Percentiles rank a stretch among this genome's conserved stretches.
Evolutionary conservation across 1,140 invertebrate genomes (phyloP).

Genomic region (Drosophila tristis): DNA sequence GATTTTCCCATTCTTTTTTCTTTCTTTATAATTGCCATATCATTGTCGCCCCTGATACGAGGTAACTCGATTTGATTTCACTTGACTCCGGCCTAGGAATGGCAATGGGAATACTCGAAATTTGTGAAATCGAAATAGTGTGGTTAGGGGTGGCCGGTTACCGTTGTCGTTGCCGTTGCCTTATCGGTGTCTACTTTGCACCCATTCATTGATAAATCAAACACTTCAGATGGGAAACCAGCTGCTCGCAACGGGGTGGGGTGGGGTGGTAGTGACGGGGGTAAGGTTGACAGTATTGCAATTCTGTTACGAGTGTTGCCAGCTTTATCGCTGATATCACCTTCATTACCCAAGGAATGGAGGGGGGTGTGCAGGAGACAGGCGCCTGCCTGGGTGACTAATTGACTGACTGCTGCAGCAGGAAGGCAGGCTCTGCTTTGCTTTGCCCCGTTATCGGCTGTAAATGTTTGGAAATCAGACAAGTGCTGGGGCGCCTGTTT

Average conservation of each 20-base stretch:
- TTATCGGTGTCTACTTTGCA: slow-evolving; percentile 62
- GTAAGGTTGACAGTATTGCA: slow-evolving; percentile 36
- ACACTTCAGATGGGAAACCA: slow-evolving; percentile 6
- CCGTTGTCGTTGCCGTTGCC: background rate
- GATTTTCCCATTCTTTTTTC: slow-evolving; percentile 43
- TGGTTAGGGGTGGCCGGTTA: background rate
- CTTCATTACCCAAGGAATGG: background rate
- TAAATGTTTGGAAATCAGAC: slow-evolving; percentile 76
- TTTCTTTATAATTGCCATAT: slow-evolving; percentile 45
- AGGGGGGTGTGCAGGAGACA: background rate
- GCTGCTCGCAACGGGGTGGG: background rate
- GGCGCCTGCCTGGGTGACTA: slow-evolving; percentile 59
- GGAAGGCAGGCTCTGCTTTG: slow-evolving; percentile 24
- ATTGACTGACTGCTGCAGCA: slow-evolving; percentile 9
- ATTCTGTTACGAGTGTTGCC: slow-evolving; percentile 20
- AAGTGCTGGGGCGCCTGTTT: slow-evolving; percentile 64
- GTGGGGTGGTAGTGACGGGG: background rate
- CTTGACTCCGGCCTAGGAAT: slow-evolving; percentile 31
- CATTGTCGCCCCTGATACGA: slow-evolving; percentile 48
- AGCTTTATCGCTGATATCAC: slow-evolving; percentile 50
- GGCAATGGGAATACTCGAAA: slow-evolving; percentile 36
- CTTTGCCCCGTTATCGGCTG: slow-evolving; percentile 50
- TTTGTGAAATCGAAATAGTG: slow-evolving; percentile 27
- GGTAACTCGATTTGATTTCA: slow-evolving; percentile 53
- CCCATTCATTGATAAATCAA: slow-evolving; percentile 71